These are phyloP conservation scores for Pemphredon lugubris DNA, from an alignment of 2,888 invertebrate genomes.

Conservation along the genomic window DNA sequence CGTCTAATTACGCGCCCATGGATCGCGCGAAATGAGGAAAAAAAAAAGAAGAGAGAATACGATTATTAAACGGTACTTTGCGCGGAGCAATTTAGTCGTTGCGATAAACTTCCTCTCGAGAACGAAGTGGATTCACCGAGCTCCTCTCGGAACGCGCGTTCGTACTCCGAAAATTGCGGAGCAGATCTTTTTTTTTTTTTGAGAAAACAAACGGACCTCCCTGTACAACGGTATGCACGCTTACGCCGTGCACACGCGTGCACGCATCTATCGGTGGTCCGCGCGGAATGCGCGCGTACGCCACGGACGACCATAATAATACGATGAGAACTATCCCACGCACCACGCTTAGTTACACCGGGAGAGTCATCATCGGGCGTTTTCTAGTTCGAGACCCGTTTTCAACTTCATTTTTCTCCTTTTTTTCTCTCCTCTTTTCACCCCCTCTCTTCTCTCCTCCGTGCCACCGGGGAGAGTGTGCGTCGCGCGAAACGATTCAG, in stretches of 20 bases:
- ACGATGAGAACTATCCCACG: constrained; percentile 80
- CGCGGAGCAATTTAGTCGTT: no score
- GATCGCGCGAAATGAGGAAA: no score
- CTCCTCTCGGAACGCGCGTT: no score
- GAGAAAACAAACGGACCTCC: constrained; percentile 1
- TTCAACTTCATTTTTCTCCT: constrained; percentile 46
- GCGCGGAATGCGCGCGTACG: constrained; percentile 62
- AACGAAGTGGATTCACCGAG: no score
- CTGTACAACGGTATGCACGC: constrained; percentile 8
- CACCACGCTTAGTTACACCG: constrained; percentile 52
- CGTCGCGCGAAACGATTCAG: constrained; percentile 14
- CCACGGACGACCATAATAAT: constrained; percentile 68
- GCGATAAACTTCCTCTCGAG: no score
- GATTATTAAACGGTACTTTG: no score
- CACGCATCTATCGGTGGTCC: constrained; percentile 35
- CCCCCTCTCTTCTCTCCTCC: no score
- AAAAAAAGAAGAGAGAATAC: no score
- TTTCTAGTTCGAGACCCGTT: constrained; percentile 56
- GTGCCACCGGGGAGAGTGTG: background rate
- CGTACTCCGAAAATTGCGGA: no score
- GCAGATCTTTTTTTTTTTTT: background rate
- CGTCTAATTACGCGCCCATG: no score
- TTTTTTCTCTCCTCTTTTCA: constrained; percentile 10
- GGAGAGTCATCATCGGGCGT: constrained; percentile 35
- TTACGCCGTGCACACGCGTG: constrained; percentile 7